phyloP scores from a whole-genome alignment of 2,797 vertebrate genomes.

The Rhodeus uyekii region DNA sequence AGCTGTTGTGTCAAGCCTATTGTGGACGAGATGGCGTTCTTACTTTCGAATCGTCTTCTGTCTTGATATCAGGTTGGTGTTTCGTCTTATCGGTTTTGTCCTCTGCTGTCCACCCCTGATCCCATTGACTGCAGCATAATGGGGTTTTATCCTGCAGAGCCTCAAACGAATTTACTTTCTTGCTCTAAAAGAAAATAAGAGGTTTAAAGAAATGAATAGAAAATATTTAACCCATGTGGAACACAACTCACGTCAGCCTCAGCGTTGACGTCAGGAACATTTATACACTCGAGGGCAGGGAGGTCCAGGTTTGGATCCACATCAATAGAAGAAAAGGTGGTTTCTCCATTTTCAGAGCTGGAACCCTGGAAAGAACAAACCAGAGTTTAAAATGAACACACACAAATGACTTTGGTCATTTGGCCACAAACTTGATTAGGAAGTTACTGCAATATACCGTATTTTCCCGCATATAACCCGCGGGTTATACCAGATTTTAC shows the following conservation, averaged over 20 bases:
- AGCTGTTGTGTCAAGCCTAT: neutral
- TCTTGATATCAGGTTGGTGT: neutral
- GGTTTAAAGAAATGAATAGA: neutral
- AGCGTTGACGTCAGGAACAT: conserved; percentile 34
- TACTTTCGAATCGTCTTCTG: conserved; percentile 38
- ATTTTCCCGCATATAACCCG: no score
- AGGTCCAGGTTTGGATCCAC: conserved; percentile 57
- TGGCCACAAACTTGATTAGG: neutral
- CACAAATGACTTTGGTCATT: neutral
- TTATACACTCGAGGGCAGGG: conserved; percentile 69
- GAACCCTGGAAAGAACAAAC: conserved; percentile 20
- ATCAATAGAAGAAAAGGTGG: conserved; percentile 36
- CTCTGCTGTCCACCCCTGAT: conserved; percentile 48
- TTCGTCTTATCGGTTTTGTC: neutral
- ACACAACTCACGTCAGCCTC: neutral
- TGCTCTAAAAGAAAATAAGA: conserved; percentile 34
- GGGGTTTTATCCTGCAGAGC: conserved; percentile 41
- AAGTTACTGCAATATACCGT: neutral
- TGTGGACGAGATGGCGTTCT: neutral
- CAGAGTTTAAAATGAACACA: neutral
- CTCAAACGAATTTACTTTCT: conserved; percentile 28
- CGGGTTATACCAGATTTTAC: no score
- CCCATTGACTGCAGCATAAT: conserved; percentile 43
- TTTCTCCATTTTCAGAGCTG: conserved; percentile 14
- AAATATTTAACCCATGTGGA: neutral